Percentiles rank a stretch among this genome's conserved stretches.
Conservation (phyloP, 2,888 invertebrate species). For the Cetonia aurata region DNA sequence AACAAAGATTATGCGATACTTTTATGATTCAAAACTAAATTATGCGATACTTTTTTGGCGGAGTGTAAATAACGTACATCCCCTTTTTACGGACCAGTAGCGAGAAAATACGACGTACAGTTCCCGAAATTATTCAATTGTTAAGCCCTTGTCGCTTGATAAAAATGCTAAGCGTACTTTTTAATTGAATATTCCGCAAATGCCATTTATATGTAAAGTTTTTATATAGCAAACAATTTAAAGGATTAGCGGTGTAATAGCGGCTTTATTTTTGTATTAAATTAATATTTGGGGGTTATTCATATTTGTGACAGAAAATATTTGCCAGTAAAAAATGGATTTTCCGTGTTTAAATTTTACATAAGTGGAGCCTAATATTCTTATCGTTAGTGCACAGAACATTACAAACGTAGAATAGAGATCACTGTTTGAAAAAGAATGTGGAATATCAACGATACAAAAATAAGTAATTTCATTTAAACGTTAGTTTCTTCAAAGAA, state of each 20-base stretch:
- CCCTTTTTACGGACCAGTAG: neutral
- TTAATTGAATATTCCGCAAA: slow-evolving; percentile 11
- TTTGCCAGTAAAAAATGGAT: neutral
- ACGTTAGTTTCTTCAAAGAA: too few relatives aligned
- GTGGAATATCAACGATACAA: too few relatives aligned
- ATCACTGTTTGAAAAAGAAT: too few relatives aligned
- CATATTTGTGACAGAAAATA: neutral
- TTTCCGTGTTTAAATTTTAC: too few relatives aligned
- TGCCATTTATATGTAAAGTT: slow-evolving; percentile 16
- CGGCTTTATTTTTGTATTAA: neutral
- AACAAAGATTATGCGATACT: too few relatives aligned
- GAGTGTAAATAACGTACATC: neutral
- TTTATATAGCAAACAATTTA: neutral
- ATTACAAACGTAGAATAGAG: neutral
- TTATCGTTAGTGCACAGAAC: too few relatives aligned
- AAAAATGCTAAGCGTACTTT: neutral
- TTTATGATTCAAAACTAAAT: too few relatives aligned
- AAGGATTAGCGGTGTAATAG: neutral
- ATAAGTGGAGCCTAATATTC: too few relatives aligned
- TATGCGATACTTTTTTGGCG: too few relatives aligned
- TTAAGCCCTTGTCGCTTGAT: neutral
- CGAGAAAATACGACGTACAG: neutral
- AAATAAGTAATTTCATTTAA: too few relatives aligned
- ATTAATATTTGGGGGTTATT: neutral
- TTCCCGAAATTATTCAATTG: neutral